These are phyloP conservation scores for Grus americana DNA, from an alignment of 2,113 vertebrate species.

Conservation along the genomic window DNA sequence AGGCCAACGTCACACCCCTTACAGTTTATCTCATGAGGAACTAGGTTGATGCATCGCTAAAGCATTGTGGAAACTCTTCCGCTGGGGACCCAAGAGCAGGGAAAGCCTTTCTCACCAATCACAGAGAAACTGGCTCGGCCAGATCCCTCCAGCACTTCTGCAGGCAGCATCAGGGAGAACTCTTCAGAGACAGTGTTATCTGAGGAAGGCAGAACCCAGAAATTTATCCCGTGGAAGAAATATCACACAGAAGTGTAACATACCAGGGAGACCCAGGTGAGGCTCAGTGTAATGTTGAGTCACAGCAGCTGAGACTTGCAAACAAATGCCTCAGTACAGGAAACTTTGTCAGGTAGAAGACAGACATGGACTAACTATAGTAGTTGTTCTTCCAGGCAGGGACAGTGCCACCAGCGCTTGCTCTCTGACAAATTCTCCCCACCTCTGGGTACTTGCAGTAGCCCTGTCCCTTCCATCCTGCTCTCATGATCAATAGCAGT, in stretches of 20 bases:
- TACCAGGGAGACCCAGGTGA: not conserved
- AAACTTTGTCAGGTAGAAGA: not conserved
- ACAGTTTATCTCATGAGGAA: not conserved
- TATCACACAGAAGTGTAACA: not conserved
- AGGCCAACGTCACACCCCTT: not conserved
- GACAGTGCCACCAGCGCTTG: not conserved
- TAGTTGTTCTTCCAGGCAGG: not conserved
- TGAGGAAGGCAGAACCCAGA: not conserved
- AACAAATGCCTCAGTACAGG: not conserved
- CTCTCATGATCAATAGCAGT: not conserved
- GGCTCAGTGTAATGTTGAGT: not conserved
- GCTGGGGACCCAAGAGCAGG: not conserved
- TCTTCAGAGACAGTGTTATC: slow-evolving; percentile 46
- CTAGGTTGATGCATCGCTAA: not conserved
- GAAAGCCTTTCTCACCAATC: slow-evolving; percentile 43
- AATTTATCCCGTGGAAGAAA: not conserved
- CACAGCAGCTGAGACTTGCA: not conserved
- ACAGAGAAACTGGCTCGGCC: slow-evolving; percentile 23
- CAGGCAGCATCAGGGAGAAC: slow-evolving; percentile 57
- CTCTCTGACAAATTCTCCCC: not conserved
- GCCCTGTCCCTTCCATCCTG: not conserved
- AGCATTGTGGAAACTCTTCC: not conserved
- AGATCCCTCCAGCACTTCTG: slow-evolving; percentile 44
- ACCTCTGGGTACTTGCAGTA: not conserved
- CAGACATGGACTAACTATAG: not conserved